A percentile compares a stretch with the other conserved stretches of the same genome.
phyloP scores from a whole-genome alignment of 2,888 invertebrate species.

The Gortyna flavago region DNA sequence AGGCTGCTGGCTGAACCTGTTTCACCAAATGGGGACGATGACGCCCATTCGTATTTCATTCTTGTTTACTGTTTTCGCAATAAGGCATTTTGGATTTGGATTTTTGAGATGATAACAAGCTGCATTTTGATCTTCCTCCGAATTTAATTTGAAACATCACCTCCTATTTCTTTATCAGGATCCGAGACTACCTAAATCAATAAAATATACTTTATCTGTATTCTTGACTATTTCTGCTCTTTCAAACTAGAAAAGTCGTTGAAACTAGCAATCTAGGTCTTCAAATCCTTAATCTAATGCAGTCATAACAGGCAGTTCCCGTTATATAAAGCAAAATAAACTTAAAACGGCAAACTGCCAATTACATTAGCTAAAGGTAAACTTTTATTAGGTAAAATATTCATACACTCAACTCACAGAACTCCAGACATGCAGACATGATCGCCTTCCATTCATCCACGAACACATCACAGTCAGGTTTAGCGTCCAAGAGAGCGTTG shows the following conservation, averaged over 20 bases:
- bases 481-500: not conserved
- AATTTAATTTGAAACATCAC: not conserved
- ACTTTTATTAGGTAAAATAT: not conserved
- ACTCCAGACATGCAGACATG: not conserved
- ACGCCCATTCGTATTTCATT: slow-evolving; percentile 10
- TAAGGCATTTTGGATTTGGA: slow-evolving; percentile 15
- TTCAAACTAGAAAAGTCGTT: not conserved
- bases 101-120: not conserved
- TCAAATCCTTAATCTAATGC: not conserved
- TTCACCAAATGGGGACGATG: slow-evolving; percentile 34
- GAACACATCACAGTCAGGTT: not conserved
- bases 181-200: not conserved
- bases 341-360: not conserved
- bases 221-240: not conserved
- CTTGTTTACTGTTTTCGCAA: slow-evolving; percentile 23
- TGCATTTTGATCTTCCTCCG: not conserved
- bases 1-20: slow-evolving; percentile 44
- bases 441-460: not conserved
- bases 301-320: not conserved
- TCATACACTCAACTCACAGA: not conserved
- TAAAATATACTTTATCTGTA: not conserved
- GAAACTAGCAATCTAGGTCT: not conserved
- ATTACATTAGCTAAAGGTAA: not conserved
- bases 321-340: not conserved
- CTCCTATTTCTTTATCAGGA: too few relatives aligned